Evolutionary conservation across 2,888 invertebrate genomes (phyloP).

Genomic region (Stenolophus ochropezus): DNA sequence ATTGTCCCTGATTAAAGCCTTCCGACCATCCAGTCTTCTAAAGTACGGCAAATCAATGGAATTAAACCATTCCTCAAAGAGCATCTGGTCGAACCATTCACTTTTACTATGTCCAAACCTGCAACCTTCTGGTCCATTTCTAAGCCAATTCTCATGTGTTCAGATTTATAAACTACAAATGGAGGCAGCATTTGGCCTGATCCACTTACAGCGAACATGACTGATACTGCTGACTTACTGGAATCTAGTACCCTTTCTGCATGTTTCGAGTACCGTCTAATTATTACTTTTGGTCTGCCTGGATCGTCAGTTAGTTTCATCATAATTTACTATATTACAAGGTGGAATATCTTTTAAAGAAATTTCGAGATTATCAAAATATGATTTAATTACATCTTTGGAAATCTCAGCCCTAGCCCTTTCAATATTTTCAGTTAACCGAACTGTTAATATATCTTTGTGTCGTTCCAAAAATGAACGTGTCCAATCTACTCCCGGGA

Average conservation of each 20-base stretch:
- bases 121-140: neutral
- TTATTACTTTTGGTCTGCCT: slow-evolving; percentile 65
- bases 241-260: slow-evolving; percentile 64
- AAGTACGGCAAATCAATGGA: too few species aligned
- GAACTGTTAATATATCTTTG: neutral
- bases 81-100: neutral
- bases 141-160: neutral
- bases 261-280: slow-evolving; percentile 66
- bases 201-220: slow-evolving; percentile 66
- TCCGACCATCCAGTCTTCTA: too few species aligned
- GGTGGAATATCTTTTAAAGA: slow-evolving; percentile 61
- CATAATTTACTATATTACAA: slow-evolving; percentile 67
- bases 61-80: too few species aligned
- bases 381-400: slow-evolving; percentile 33
- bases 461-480: neutral
- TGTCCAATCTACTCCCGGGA: slow-evolving; percentile 27
- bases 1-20: slow-evolving; percentile 66
- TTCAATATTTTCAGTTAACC: slow-evolving; percentile 24
- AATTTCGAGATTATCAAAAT: slow-evolving; percentile 60
- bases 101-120: neutral
- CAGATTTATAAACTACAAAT: slow-evolving; percentile 63
- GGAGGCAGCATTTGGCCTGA: slow-evolving; percentile 64
- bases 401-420: slow-evolving; percentile 36
- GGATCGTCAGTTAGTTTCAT: slow-evolving; percentile 69
- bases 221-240: slow-evolving; percentile 17